Base-by-base conservation (phyloP, 2,113 vertebrate species). In the Saiga tatarica region DNA sequence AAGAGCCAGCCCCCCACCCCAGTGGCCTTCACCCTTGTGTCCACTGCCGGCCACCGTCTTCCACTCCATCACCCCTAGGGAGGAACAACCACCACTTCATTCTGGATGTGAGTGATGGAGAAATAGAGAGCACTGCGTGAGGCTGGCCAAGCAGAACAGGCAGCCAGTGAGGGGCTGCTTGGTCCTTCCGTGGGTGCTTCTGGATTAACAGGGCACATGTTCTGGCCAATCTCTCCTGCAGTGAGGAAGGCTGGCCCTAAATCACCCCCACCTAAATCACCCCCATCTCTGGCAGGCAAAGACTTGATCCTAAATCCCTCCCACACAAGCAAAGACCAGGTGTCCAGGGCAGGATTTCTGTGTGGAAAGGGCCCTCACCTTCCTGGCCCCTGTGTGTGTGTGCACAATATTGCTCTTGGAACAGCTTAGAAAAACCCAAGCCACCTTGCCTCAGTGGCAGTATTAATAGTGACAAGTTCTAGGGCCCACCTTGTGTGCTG, bases 391-490 rank as follows among this genome's bases (percentile, higher is more conserved):
- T 12, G 19, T 23, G n/a, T 71, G n/a, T 71, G 2, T 71, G n/a
- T 3, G 5, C 67, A 42, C 52, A 36, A 88, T 91, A 67, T 19
- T 86, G 90, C 81, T 78, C 97, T 47, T 91, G 57, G 94, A 84
- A 86, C n/a, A 96, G 83, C 78, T 86, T 62, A 57, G 87, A 60
- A 36, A 82, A 97, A 62, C 36, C 55, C n/a, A 19, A 62, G 89
- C 55, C 88, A 96, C 89, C 52, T 78, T 87, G 81, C 62, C 57
- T 53, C 19, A 13, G n/a, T 87, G 83, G 97, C 83, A 67, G 50
- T 95, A 98, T 96, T 74, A 89, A 97, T 26, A 91, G 95, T 95
- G 96, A 94, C 95, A 95, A 82, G 47, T 87, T 96, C 82, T 8
- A 57, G 96, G 87, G 71, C 39, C 60, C 21, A 92, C 84, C 47